Conservation (phyloP, 2,888 invertebrate genomes). For the Blera fallax region DNA sequence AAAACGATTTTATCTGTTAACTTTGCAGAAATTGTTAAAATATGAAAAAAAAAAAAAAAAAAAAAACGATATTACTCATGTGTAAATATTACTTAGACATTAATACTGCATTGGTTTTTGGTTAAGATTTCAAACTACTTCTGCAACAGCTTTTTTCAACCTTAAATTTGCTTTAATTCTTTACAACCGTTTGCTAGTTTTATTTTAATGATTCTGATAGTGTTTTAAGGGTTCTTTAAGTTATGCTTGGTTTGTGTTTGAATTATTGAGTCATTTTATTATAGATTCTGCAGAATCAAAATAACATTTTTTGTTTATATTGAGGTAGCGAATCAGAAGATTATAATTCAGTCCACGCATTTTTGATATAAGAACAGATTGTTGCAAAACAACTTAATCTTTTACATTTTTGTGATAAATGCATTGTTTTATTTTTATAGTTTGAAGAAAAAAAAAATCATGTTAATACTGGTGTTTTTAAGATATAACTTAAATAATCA, state of each 20-base stretch:
- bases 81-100: slow-evolving; percentile 67
- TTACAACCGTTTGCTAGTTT: slow-evolving; percentile 61
- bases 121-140: slow-evolving; percentile 43
- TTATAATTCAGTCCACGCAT: slow-evolving; percentile 61
- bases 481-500: slow-evolving; percentile 64
- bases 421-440: slow-evolving; percentile 66
- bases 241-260: slow-evolving; percentile 74
- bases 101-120: slow-evolving; percentile 63
- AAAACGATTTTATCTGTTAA: slow-evolving; percentile 34
- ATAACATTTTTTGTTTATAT: slow-evolving; percentile 59
- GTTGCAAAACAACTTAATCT: slow-evolving; percentile 42
- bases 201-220: slow-evolving; percentile 49
- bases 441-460: slow-evolving; percentile 41
- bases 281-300: slow-evolving; percentile 76
- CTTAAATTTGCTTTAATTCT: slow-evolving; percentile 58
- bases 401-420: slow-evolving; percentile 59
- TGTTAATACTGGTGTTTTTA: slow-evolving; percentile 49
- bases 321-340: slow-evolving; percentile 68
- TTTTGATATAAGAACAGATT: slow-evolving; percentile 60
- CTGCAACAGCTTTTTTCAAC: slow-evolving; percentile 63
- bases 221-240: slow-evolving; percentile 70
- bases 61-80: slow-evolving; percentile 28
- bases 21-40: slow-evolving; percentile 54
- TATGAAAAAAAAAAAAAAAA: slow-evolving; percentile 25
- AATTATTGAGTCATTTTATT: slow-evolving; percentile 67